Conservation (phyloP, 2,113 vertebrate genomes). For the Pelecanoides urinatrix region DNA sequence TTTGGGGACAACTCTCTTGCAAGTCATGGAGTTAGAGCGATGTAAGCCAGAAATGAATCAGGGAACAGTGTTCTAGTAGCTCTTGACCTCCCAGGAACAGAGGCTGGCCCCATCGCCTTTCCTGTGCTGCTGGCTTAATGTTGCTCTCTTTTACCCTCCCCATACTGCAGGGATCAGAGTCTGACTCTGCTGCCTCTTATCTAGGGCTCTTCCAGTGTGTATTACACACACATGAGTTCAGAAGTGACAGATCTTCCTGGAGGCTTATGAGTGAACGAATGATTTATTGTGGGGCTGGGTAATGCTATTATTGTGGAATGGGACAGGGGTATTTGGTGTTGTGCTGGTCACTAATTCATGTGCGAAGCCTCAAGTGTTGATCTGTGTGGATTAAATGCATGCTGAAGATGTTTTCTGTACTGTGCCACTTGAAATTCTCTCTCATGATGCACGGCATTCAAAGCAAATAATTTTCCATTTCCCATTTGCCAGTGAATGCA, state of each 20-base stretch:
- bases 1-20: background rate
- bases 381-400: conserved; percentile 11
- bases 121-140: background rate
- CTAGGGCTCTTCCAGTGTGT: background rate
- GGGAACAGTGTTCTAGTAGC: background rate
- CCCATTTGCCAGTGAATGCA: background rate
- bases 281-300: background rate
- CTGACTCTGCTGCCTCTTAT: background rate
- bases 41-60: background rate
- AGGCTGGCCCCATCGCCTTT: background rate
- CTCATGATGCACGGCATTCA: conserved; percentile 1
- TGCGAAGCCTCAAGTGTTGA: background rate
- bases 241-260: background rate
- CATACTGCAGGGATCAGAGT: background rate
- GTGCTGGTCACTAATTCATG: background rate
- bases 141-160: background rate
- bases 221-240: background rate
- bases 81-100: background rate
- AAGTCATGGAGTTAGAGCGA: background rate
- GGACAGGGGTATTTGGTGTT: background rate
- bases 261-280: background rate
- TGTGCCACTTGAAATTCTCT: conserved; percentile 12
- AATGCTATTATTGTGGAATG: background rate
- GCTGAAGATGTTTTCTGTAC: conserved; percentile 1
- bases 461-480: conserved; percentile 42